phyloP scores from a whole-genome alignment of 1,140 invertebrate genomes.

The Notospermus geniculatus region DNA sequence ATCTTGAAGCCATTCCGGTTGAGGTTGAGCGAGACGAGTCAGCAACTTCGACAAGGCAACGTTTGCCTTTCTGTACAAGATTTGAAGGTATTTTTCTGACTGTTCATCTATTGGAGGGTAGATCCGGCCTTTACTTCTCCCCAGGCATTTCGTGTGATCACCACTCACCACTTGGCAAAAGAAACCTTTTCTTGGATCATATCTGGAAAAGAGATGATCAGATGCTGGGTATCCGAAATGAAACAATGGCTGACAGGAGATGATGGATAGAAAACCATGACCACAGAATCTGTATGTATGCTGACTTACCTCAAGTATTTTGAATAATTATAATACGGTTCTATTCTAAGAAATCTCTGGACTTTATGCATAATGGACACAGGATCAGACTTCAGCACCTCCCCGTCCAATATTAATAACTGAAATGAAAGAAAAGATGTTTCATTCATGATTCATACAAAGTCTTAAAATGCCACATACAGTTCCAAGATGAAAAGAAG shows the following conservation, averaged over 20 bases:
- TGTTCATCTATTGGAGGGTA: constrained; percentile 90
- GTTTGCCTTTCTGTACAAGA: constrained; percentile 89
- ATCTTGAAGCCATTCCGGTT: constrained; percentile 91
- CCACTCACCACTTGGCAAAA: constrained; percentile 89
- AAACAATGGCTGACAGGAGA: too few species aligned
- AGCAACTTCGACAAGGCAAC: constrained; percentile 89
- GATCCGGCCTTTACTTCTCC: constrained; percentile 89
- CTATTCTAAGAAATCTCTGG: constrained; percentile 90
- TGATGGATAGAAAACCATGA: too few species aligned
- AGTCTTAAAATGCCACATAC: too few species aligned
- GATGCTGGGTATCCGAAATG: not conserved
- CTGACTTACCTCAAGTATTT: constrained; percentile 70
- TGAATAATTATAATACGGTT: constrained; percentile 84
- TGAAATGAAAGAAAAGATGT: constrained; percentile 57
- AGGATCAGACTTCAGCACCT: constrained; percentile 84
- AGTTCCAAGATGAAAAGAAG: too few species aligned
- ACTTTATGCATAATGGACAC: constrained; percentile 86
- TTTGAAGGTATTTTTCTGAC: constrained; percentile 79
- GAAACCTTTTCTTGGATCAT: constrained; percentile 93
- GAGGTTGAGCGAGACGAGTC: constrained; percentile 75
- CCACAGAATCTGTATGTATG: too few species aligned
- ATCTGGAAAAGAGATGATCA: constrained; percentile 63
- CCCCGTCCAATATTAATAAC: constrained; percentile 91
- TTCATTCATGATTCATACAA: constrained; percentile 7
- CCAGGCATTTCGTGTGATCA: constrained; percentile 90